Base-by-base conservation (phyloP, 2,113 vertebrate genomes). In the Oplegnathus fasciatus region DNA sequence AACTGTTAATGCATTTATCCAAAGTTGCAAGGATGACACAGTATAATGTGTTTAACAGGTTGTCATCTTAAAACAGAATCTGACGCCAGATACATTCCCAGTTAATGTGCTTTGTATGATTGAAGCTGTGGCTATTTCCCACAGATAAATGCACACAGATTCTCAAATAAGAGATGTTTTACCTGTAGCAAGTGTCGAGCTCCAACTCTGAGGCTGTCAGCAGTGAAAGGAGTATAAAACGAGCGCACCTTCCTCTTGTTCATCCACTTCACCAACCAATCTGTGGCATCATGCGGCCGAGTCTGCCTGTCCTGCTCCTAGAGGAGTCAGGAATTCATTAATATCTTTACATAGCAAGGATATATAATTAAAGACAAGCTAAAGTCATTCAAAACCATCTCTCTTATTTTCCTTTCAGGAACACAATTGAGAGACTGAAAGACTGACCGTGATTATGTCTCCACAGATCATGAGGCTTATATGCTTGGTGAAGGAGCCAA, bases 391-490 rank as follows among this genome's bases (percentile, higher is more conserved):
- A 68, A 10, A 22, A 6, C 15, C 15, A 15, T 22, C 9, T 5
- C 8, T 64, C 4, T 34, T 34, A 15, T 32, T 60, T 40, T 28
- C 34, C 9, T 44, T 30, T 24, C 0, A 0, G 1, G 1, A 30
- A n/a, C n/a, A 9, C 42, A 34, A 52, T 0, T 8, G 0, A 17
- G 22, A 18, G 10, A 46, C 34, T 55, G 8, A 1, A 17, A 8
- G 26, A 67, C 94, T 87, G 65, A 97, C 95, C 89, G 78, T 92
- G 40, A 94, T 75, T 42, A 96, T 92, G 80, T 96, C 94, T 24
- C 95, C 96, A 70, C 96, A 96, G 85, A 96, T 94, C 95, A 96
- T 96, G 48, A 96, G 94, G 85, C 96, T 96, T 52, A 94, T 86
- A 0, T 96, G 93, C 77, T 96, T 97, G 10, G 95, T 97, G 86